Evolutionary conservation across 2,888 invertebrate species (phyloP).

Genomic region (Synergus itoensis): DNA sequence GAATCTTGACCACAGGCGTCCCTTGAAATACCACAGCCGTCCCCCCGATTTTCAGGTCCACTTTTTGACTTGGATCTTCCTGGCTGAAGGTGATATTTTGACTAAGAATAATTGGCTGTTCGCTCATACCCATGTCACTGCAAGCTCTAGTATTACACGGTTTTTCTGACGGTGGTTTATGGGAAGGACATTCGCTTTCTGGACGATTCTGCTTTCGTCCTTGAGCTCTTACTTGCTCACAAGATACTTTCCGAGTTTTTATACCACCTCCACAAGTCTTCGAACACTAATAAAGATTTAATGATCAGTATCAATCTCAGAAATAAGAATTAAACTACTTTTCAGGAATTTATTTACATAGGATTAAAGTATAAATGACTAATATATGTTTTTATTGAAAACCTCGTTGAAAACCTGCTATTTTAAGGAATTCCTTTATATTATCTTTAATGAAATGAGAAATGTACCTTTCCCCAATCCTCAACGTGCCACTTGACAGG

Average conservation of each 20-base stretch:
- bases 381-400: neutral
- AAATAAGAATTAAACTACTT: neutral
- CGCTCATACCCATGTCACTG: slow-evolving; percentile 82
- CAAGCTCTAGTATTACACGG: slow-evolving; percentile 93
- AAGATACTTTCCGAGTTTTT: slow-evolving; percentile 89
- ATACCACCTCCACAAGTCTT: slow-evolving; percentile 95
- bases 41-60: slow-evolving; percentile 93
- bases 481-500: slow-evolving; percentile 93
- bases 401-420: neutral
- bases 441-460: neutral
- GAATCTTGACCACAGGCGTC: slow-evolving; percentile 91
- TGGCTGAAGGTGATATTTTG: slow-evolving; percentile 90
- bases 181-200: slow-evolving; percentile 86
- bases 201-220: slow-evolving; percentile 92
- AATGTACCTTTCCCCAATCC: slow-evolving; percentile 87
- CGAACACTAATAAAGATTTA: slow-evolving; percentile 83
- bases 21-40: slow-evolving; percentile 94
- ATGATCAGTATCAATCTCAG: neutral
- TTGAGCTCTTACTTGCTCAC: slow-evolving; percentile 95
- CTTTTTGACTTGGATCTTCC: slow-evolving; percentile 87
- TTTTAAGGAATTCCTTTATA: neutral
- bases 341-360: too few species aligned
- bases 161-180: slow-evolving; percentile 88
- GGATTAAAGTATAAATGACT: too few species aligned
- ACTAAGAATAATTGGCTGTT: slow-evolving; percentile 87